Evolutionary conservation across 2,888 invertebrate genomes (phyloP), one percentile per base, ranked within the genome.

Genomic region (Lithophane semibrunnea): DNA sequence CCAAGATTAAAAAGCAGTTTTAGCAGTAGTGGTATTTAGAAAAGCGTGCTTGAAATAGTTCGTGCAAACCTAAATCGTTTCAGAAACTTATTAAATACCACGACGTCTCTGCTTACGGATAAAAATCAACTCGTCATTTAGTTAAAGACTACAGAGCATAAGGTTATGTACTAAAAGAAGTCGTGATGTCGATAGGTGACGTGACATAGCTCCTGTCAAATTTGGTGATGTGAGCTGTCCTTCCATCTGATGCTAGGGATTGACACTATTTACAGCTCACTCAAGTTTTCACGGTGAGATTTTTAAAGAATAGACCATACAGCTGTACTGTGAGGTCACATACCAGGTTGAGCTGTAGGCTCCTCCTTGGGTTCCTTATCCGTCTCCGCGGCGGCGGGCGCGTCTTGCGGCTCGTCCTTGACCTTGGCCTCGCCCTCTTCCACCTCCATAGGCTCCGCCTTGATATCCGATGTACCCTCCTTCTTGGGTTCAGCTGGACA

Each of bases 351-450:
- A 0, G 93, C 80, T 0, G 92, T 80, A 0, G 92, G 88, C 7
- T 93, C 91, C 0, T 95, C 95, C 75, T 96, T 96, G 42, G 88
- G 69, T 12, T 96, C 95, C 83, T 95, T 94, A 89, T 97, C 91
- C 89, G 97, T 94, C 82, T 97, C 94, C 2, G 93, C 80, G 13
- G 92, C 83, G 12, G 93, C 83, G 8, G 88, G 78, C 0, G 86
- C 88, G 29, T 93, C 94, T 0, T 87, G 75, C 0, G 93, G 92
- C 73, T 97, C 97, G 77, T 97, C 97, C 91, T 96, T 97, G 88
- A 97, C 97, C 82, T 97, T 97, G 7, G 87, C 94, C 47, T 97
- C 97, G 0, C 92, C 88, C 70, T 96, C 96, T 37, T 96, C 96
- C 8, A 95, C 95, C 16, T 96, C 96, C 96, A 96, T 96, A 0